These are phyloP conservation scores for Piezodorus guildinii DNA, from an alignment of 1,140 invertebrate species.

Conservation along the genomic window DNA sequence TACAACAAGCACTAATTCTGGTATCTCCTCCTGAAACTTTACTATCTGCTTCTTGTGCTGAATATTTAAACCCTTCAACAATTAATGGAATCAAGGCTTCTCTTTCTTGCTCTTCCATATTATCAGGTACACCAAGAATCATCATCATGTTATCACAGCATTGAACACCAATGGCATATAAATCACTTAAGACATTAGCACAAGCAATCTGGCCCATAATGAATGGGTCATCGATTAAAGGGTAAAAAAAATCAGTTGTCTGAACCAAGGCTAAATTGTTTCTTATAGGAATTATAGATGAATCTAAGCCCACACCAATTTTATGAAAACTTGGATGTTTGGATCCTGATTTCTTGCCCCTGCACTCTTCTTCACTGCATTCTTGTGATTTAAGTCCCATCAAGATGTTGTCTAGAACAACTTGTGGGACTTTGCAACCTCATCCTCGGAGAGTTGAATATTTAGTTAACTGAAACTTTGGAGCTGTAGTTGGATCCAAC, in stretches of 20 bases:
- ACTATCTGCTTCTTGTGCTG: conserved; percentile 81
- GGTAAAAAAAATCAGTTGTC: conserved; percentile 98
- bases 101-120: conserved; percentile 90
- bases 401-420: conserved; percentile 86
- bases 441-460: conserved; percentile 97
- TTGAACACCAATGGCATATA: conserved; percentile 97
- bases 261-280: conserved; percentile 91
- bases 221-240: conserved; percentile 95
- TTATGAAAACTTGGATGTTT: conserved; percentile 39
- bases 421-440: conserved; percentile 98
- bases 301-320: conserved; percentile 86
- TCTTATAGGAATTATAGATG: conserved; percentile 74
- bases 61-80: conserved; percentile 90
- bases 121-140: conserved; percentile 83
- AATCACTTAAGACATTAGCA: conserved; percentile 95
- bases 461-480: conserved; percentile 77
- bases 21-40: conserved; percentile 92
- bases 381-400: conserved; percentile 63
- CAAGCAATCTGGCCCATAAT: conserved; percentile 97
- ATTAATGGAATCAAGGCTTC: conserved; percentile 90
- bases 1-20: conserved; percentile 95
- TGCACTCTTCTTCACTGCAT: neutral
- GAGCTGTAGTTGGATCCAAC: too few species aligned
- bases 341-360: neutral
- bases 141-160: conserved; percentile 99